Conservation (phyloP, 2,888 invertebrate species). For the Acrobasis repandana region DNA sequence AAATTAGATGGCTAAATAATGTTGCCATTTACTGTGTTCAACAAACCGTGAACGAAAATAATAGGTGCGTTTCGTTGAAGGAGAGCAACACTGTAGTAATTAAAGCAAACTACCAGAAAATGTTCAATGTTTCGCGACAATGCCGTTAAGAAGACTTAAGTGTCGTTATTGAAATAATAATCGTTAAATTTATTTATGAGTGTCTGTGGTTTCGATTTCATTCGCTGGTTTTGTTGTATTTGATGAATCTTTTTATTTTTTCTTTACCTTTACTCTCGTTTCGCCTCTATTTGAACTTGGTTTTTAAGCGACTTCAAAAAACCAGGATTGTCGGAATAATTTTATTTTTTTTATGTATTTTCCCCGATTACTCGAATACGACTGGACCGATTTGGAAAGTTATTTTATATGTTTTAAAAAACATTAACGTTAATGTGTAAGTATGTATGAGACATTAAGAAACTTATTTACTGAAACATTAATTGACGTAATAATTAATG, state of each 20-base stretch:
- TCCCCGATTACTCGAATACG: too few relatives aligned
- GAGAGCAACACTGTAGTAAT: slow-evolving; percentile 63
- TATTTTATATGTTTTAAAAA: too few relatives aligned
- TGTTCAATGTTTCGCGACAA: slow-evolving; percentile 58
- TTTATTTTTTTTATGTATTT: too few relatives aligned
- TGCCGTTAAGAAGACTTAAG: slow-evolving; percentile 47
- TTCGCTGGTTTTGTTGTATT: not conserved
- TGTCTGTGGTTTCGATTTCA: slow-evolving; percentile 38
- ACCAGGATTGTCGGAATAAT: too few relatives aligned
- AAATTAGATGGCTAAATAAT: slow-evolving; percentile 59
- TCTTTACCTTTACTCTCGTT: too few relatives aligned
- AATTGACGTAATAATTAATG: too few relatives aligned
- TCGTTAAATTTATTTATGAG: slow-evolving; percentile 58
- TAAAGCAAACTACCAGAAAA: slow-evolving; percentile 66
- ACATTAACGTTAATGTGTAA: too few relatives aligned
- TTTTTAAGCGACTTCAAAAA: too few relatives aligned
- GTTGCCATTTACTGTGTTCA: slow-evolving; percentile 60
- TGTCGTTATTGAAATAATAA: slow-evolving; percentile 44
- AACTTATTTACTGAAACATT: too few relatives aligned
- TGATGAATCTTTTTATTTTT: not conserved
- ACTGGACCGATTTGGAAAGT: too few relatives aligned
- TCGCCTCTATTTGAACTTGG: too few relatives aligned
- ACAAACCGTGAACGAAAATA: slow-evolving; percentile 67
- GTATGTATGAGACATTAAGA: too few relatives aligned
- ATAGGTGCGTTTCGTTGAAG: slow-evolving; percentile 50